These are phyloP conservation scores for Uropetala carovei DNA, from an alignment of 2,888 invertebrate species.

Conservation along the genomic window DNA sequence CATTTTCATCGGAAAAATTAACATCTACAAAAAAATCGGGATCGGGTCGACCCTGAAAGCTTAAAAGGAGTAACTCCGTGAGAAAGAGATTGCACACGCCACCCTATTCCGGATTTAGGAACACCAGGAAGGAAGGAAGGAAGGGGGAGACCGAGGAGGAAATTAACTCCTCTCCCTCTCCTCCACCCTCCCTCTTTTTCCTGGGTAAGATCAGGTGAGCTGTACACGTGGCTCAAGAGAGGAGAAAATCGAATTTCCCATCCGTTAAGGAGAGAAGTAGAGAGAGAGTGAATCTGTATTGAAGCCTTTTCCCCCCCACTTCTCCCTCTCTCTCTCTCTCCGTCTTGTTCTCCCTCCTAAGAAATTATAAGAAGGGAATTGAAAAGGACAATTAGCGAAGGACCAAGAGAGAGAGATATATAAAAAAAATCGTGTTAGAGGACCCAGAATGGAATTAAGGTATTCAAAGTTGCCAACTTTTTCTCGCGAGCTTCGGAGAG, in stretches of 20 bases:
- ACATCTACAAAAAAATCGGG: neutral
- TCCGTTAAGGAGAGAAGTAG: neutral
- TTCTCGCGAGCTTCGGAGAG: constrained; percentile 9
- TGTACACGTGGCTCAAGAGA: neutral
- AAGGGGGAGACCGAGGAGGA: neutral
- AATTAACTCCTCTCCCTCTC: neutral
- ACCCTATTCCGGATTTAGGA: neutral
- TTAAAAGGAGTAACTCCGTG: neutral
- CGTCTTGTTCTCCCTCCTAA: neutral
- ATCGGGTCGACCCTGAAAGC: neutral
- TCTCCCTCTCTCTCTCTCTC: neutral
- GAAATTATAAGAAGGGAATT: constrained; percentile 28
- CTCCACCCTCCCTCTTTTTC: neutral
- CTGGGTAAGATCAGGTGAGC: constrained; percentile 9
- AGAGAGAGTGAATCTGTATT: neutral
- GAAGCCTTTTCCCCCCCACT: neutral
- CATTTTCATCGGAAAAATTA: no score
- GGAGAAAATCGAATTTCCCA: neutral
- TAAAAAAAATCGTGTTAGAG: neutral
- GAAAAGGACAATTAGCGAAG: constrained; percentile 27
- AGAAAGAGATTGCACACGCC: neutral
- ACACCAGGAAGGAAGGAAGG: neutral
- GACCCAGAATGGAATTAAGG: constrained; percentile 12
- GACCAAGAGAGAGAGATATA: neutral
- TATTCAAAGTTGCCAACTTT: constrained; percentile 22